Percentiles rank a stretch among this genome's conserved stretches.
Conservation (phyloP, 2,888 invertebrate species). For the Anoplius nigerrimus region DNA sequence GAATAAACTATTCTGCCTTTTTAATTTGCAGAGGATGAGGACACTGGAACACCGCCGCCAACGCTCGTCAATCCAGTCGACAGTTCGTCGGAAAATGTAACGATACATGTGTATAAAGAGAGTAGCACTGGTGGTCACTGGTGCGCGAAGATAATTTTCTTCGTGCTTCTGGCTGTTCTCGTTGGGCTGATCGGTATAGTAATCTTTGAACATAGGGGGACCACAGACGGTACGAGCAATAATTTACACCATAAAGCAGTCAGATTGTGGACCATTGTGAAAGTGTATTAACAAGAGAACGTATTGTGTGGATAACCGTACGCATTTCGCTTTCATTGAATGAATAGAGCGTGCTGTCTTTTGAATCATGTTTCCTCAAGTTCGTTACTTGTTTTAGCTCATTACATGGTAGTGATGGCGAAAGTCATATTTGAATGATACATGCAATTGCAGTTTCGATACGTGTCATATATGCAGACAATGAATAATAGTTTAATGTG, state of each 20-base stretch:
- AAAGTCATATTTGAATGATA: no score
- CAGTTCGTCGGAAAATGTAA: constrained; percentile 79
- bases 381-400: no score
- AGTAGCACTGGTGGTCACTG: constrained; percentile 88
- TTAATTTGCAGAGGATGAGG: constrained; percentile 66
- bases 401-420: no score
- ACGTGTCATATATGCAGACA: no score
- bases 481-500: no score
- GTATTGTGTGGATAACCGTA: no score
- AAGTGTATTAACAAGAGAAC: not conserved
- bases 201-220: constrained; percentile 86
- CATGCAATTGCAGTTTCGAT: no score
- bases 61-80: constrained; percentile 57
- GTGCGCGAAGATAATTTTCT: constrained; percentile 90
- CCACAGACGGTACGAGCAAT: constrained; percentile 83
- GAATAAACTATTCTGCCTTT: constrained; percentile 8
- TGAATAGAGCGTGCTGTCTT: no score
- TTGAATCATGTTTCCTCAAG: no score
- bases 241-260: not conserved
- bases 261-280: not conserved
- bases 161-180: constrained; percentile 83
- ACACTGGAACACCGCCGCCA: constrained; percentile 67
- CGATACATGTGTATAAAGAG: constrained; percentile 87
- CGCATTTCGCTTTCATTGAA: no score
- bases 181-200: constrained; percentile 86